Percentiles rank a stretch among this genome's conserved stretches.
These are phyloP conservation scores for Melanocharis versteri DNA, from an alignment of 2,113 vertebrate species.

Conservation along the genomic window DNA sequence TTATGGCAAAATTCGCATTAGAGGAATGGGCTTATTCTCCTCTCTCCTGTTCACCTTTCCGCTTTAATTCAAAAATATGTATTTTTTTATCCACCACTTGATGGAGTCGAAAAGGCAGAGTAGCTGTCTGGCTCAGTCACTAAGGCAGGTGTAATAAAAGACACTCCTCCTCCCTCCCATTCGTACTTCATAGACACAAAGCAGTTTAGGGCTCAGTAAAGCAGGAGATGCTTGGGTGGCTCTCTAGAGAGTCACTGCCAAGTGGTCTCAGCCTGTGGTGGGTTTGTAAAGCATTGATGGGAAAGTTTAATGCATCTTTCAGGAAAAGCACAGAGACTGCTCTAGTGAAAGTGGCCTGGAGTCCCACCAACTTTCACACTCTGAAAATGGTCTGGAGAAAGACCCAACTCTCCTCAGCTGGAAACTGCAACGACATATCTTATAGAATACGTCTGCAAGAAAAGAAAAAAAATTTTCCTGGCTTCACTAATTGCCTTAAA, in stretches of 20 bases:
- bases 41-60: neutral
- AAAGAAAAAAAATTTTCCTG: neutral
- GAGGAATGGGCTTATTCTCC: neutral
- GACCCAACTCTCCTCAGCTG: neutral
- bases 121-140: neutral
- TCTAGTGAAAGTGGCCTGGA: neutral
- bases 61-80: neutral
- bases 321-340: neutral
- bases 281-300: neutral
- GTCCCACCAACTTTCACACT: neutral
- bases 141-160: neutral
- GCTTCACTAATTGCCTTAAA: neutral
- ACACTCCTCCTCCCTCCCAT: neutral
- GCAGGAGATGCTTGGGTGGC: neutral
- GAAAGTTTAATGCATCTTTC: neutral
- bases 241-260: neutral
- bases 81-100: neutral
- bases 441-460: neutral
- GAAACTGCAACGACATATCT: neutral
- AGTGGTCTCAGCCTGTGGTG: neutral
- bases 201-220: neutral
- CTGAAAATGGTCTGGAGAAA: neutral
- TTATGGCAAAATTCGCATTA: neutral
- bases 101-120: neutral
- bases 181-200: rapidly evolving